Percentiles rank a stretch among this genome's conserved stretches.
phyloP scores from a whole-genome alignment of 2,113 vertebrate species.

The Cyanoliseus patagonus region DNA sequence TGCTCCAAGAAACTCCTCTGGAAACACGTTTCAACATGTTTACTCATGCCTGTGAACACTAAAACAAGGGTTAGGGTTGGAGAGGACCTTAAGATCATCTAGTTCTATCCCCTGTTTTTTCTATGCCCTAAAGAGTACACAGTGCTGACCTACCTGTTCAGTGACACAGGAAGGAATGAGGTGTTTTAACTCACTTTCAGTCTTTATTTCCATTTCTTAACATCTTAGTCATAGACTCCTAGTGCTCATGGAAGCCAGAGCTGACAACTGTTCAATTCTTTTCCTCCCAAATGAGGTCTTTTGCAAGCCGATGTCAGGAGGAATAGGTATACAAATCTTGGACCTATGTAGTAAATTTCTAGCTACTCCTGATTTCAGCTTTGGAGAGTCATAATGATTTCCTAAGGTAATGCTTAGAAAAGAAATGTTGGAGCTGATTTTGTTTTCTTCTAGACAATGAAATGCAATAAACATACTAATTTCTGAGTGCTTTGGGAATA shows the following conservation, averaged over 20 bases:
- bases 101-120: neutral
- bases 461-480: neutral
- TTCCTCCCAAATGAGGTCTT: neutral
- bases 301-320: neutral
- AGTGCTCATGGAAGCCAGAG: neutral
- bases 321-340: neutral
- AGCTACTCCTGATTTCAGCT: neutral
- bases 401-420: neutral
- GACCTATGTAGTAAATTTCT: neutral
- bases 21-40: neutral
- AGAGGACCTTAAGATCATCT: neutral
- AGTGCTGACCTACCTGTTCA: fast-evolving
- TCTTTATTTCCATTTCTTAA: neutral
- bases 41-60: neutral
- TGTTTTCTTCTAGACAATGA: neutral
- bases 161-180: neutral
- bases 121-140: neutral
- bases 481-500: neutral
- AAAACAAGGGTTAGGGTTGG: neutral
- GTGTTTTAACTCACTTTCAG: neutral
- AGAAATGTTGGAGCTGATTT: neutral
- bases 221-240: neutral
- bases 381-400: neutral
- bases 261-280: neutral
- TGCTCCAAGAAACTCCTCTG: neutral